These are phyloP conservation scores for Tetheella fluctuosa DNA, from an alignment of 2,888 invertebrate genomes.

Conservation along the genomic window DNA sequence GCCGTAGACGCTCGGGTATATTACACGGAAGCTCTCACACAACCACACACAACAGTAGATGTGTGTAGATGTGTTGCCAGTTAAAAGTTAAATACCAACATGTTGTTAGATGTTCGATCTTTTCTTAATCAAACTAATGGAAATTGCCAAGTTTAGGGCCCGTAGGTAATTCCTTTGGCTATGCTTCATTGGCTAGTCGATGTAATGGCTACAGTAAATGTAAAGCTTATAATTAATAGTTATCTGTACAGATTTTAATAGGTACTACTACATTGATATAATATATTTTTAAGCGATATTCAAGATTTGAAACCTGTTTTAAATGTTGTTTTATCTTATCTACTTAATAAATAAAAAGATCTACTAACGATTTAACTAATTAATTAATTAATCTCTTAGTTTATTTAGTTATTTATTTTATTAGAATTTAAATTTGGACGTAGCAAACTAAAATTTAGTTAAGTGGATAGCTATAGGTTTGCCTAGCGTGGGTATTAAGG, in stretches of 20 bases:
- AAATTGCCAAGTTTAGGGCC: slow-evolving; percentile 61
- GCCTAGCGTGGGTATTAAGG: too few relatives aligned
- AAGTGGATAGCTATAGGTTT: too few relatives aligned
- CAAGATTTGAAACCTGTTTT: not conserved
- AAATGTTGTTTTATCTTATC: not conserved
- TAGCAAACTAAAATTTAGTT: too few relatives aligned
- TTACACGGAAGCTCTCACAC: slow-evolving; percentile 57
- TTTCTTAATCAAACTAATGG: slow-evolving; percentile 78
- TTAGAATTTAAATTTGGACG: not conserved
- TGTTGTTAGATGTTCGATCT: slow-evolving; percentile 64
- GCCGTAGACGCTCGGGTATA: slow-evolving; percentile 43
- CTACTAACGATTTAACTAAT: not conserved
- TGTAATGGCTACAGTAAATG: not conserved
- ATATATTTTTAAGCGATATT: not conserved
- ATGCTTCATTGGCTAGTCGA: slow-evolving; percentile 27
- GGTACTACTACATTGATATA: not conserved
- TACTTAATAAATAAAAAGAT: not conserved
- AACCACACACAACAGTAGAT: slow-evolving; percentile 48
- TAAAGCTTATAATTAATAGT: not conserved
- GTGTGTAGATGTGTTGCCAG: slow-evolving; percentile 62
- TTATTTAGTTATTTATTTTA: not conserved
- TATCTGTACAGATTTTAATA: not conserved
- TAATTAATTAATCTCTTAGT: not conserved
- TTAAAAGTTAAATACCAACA: slow-evolving; percentile 79
- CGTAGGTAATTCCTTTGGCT: slow-evolving; percentile 51